Conservation (phyloP, 2,888 invertebrate genomes). For the Brenthis ino region DNA sequence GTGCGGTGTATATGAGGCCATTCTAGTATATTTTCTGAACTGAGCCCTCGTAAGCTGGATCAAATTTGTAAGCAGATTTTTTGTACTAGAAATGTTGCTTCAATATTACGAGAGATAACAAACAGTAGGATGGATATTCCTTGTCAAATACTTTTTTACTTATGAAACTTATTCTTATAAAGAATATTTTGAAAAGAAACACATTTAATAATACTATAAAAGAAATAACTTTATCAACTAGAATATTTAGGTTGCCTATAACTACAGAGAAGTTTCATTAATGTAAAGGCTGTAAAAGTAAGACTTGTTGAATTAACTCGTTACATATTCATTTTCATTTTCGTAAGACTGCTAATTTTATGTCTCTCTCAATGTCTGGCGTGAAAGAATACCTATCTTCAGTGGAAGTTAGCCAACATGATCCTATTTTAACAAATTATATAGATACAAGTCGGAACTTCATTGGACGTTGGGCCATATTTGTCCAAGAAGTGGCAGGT, state of each 20-base stretch:
- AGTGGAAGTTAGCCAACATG: background rate
- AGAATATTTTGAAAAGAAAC: no score
- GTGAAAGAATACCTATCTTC: slow-evolving; percentile 52
- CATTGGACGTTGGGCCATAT: background rate
- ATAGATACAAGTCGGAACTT: background rate
- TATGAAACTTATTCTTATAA: no score
- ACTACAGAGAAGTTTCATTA: slow-evolving; percentile 26
- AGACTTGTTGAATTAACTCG: slow-evolving; percentile 67
- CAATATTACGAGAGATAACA: no score
- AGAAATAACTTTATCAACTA: background rate
- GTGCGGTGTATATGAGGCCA: no score
- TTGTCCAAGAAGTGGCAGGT: slow-evolving; percentile 12
- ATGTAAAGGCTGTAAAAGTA: slow-evolving; percentile 60
- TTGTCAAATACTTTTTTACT: no score
- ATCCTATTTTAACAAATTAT: no score
- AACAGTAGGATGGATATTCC: no score
- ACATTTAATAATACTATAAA: background rate
- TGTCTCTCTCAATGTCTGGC: slow-evolving; percentile 50
- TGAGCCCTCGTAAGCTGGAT: no score
- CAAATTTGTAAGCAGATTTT: no score
- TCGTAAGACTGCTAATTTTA: slow-evolving; percentile 63
- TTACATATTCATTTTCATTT: slow-evolving; percentile 76
- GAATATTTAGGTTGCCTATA: no score
- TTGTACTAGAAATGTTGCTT: no score
- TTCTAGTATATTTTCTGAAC: no score